Base-by-base conservation (phyloP, 2,797 vertebrate genomes). In the Arnoldichthys spilopterus region DNA sequence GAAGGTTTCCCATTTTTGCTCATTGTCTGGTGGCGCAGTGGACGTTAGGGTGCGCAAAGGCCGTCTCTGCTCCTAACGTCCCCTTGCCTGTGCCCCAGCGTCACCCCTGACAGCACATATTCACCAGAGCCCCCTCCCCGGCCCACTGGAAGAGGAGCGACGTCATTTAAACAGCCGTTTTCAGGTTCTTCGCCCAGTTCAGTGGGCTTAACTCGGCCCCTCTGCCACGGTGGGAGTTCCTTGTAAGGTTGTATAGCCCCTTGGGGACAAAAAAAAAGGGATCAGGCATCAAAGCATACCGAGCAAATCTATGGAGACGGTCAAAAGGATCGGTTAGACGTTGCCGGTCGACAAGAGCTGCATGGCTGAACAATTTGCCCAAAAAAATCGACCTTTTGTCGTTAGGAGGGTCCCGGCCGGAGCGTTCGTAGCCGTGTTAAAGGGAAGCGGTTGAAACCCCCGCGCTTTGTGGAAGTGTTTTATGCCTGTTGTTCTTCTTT, bases 241-340 rank as follows among this genome's bases (percentile, higher is more conserved):
- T 82, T 72, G 71, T 84, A 69, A 78, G 76, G 67, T 82, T 81
- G 70, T 81, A 79, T 75, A 72, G 80, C 51, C 70, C 40, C 68
- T 77, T 81, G 74, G 34, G n/a, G n/a, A n/a, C n/a, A n/a, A 69
- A 81, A 83, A 72, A 85, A 87, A 81, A 70, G 79, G 77, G 63
- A 28, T 83, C 74, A 72, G 64, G 71, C 85, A 87, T 83, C 84
- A 85, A 83, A 84, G 84, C 85, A 86, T 85, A 81, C 86, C 84
- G 68, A 76, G 69, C 75, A 84, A 80, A 85, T 79, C 84, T 84
- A 85, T 84, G 85, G 86, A 87, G 87, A 87, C 85, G 47, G 74
- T 80, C 76, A 76, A 85, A 86, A 76, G 84, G 74, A 82, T 85
- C 72, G 56, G 69, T 71, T 82, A 80, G 77, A 82, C 82, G 81